Conservation (phyloP, 2,113 vertebrate species). For the Rhineura floridana region DNA sequence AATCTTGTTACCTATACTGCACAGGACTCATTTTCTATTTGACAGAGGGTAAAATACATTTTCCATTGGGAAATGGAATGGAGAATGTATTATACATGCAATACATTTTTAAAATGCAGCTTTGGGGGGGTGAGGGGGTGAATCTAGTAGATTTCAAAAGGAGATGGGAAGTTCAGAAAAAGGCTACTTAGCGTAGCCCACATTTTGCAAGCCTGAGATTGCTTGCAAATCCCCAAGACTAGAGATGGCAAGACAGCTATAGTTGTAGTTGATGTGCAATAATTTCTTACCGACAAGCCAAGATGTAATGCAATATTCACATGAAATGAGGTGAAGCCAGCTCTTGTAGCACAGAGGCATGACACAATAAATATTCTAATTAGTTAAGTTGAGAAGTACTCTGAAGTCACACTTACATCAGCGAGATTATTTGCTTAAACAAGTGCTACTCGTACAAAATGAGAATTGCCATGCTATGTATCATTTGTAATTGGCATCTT, state of each 20-base stretch:
- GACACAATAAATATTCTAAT: conserved; percentile 38
- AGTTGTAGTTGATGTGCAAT: conserved; percentile 25
- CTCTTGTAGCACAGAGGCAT: conserved; percentile 11
- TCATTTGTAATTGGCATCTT: background rate
- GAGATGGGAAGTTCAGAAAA: conserved; percentile 26
- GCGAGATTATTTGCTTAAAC: background rate
- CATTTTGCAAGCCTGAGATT: conserved; percentile 17
- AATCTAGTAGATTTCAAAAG: conserved; percentile 34
- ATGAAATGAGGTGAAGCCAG: conserved; percentile 33
- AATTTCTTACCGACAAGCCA: conserved; percentile 34
- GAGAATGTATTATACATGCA: conserved; percentile 37
- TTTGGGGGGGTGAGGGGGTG: background rate
- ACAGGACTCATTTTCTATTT: conserved; percentile 55
- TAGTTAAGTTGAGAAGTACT: conserved; percentile 26
- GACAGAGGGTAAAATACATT: conserved; percentile 42
- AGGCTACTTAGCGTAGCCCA: conserved; percentile 45
- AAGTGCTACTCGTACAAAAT: conserved; percentile 6
- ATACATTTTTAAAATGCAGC: conserved; percentile 32
- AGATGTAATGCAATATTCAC: conserved; percentile 15
- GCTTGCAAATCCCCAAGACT: background rate
- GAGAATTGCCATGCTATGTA: background rate
- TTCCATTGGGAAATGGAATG: conserved; percentile 37
- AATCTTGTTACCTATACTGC: conserved; percentile 44
- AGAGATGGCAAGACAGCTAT: conserved; percentile 1
- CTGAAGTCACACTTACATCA: conserved; percentile 19